These are phyloP conservation scores for Mugil cephalus DNA, from an alignment of 2,113 vertebrate genomes.

Conservation along the genomic window DNA sequence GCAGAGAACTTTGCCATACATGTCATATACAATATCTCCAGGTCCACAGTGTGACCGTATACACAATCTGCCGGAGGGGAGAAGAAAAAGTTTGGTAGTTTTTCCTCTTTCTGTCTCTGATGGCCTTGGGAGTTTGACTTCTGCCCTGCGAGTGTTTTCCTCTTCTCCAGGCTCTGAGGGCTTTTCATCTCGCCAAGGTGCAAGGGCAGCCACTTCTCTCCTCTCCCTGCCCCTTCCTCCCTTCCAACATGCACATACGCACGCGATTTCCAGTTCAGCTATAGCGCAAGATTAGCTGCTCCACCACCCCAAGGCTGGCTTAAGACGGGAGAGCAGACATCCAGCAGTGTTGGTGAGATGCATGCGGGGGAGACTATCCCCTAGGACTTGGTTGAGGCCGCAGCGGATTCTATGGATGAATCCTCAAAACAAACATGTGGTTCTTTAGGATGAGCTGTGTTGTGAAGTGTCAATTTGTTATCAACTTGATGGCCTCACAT, in stretches of 20 bases:
- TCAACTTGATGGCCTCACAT: constrained; percentile 58
- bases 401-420: constrained; percentile 65
- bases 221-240: constrained; percentile 60
- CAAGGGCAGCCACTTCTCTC: constrained; percentile 80
- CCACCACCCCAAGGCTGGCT: constrained; percentile 77
- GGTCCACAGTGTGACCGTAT: constrained; percentile 59
- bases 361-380: constrained; percentile 69
- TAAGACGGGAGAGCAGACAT: constrained; percentile 74
- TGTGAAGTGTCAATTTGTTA: constrained; percentile 60
- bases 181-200: constrained; percentile 83
- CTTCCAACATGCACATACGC: constrained; percentile 47
- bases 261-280: constrained; percentile 80
- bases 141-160: constrained; percentile 77
- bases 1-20: constrained; percentile 54
- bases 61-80: constrained; percentile 70
- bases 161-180: constrained; percentile 78
- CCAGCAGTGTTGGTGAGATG: constrained; percentile 75
- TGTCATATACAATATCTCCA: constrained; percentile 56
- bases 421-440: constrained; percentile 52
- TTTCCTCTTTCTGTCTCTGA: constrained; percentile 56
- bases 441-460: constrained; percentile 58
- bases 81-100: constrained; percentile 73
- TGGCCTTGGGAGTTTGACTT: constrained; percentile 82
- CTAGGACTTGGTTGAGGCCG: constrained; percentile 71
- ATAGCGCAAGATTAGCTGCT: constrained; percentile 70